A percentile compares a stretch with the other conserved stretches of the same genome.
Conservation (phyloP, 1,140 invertebrate genomes). For the Micrasema minimum region DNA sequence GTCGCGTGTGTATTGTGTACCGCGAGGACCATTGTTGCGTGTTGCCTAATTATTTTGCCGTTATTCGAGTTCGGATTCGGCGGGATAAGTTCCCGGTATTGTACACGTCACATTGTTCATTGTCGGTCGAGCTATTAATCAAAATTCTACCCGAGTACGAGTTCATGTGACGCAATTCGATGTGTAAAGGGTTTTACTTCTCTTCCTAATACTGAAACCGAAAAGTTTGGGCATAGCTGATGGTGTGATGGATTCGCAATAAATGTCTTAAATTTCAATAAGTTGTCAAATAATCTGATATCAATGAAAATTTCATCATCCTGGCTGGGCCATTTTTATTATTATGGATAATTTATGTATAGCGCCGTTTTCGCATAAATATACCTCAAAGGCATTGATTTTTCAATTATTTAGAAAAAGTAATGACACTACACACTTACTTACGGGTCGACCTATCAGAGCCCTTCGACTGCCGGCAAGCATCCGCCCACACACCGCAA, state of each 20-base stretch:
- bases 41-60: background rate
- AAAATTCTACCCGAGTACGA: slow-evolving; percentile 22
- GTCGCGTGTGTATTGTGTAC: background rate
- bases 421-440: too few species aligned
- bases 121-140: slow-evolving; percentile 17
- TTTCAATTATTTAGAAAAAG: too few species aligned
- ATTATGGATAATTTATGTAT: too few species aligned
- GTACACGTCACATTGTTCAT: slow-evolving; percentile 14
- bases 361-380: too few species aligned
- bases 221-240: background rate
- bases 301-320: too few species aligned
- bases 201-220: background rate
- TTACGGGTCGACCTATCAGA: too few species aligned
- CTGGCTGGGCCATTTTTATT: too few species aligned
- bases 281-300: background rate
- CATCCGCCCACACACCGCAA: too few species aligned
- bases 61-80: background rate
- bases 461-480: too few species aligned
- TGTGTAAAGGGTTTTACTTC: background rate
- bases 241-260: background rate
- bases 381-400: too few species aligned
- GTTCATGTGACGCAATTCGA: background rate
- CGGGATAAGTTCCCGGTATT: slow-evolving; percentile 24
- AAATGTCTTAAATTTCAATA: background rate
- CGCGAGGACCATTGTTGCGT: background rate